These are phyloP conservation scores for Psophia crepitans DNA, from an alignment of 2,113 vertebrate genomes.

Conservation along the genomic window DNA sequence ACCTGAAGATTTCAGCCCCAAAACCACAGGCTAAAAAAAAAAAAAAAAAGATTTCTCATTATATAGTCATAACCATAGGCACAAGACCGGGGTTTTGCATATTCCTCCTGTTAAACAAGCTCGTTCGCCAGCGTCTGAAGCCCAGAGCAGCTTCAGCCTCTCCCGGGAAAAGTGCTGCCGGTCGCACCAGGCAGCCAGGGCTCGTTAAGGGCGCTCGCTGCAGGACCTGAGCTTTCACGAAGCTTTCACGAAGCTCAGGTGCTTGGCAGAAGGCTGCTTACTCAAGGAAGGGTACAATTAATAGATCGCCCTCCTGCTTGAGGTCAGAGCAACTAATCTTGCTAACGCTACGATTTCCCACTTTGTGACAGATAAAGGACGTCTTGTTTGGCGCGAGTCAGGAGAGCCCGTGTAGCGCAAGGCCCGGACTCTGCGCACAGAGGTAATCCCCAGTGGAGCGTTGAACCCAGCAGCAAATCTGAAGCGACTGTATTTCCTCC, in stretches of 20 bases:
- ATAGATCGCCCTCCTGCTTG: background rate
- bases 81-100: background rate
- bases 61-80: background rate
- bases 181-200: rapidly evolving
- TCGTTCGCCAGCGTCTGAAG: background rate
- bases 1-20: background rate
- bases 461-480: background rate
- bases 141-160: background rate
- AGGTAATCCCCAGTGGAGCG: background rate
- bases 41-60: background rate
- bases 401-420: background rate
- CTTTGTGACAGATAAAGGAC: background rate
- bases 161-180: background rate
- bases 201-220: background rate
- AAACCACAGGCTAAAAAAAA: background rate
- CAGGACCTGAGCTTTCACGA: background rate
- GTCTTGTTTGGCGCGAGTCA: background rate
- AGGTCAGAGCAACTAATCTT: background rate
- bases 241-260: background rate
- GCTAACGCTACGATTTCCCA: background rate
- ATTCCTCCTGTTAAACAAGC: background rate
- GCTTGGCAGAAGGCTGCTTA: background rate
- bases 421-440: background rate
- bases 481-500: background rate
- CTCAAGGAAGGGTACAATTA: background rate